Percentiles rank a stretch among this genome's conserved stretches.
phyloP scores from a whole-genome alignment of 2,888 invertebrate species.

The Fragum sueziense region DNA sequence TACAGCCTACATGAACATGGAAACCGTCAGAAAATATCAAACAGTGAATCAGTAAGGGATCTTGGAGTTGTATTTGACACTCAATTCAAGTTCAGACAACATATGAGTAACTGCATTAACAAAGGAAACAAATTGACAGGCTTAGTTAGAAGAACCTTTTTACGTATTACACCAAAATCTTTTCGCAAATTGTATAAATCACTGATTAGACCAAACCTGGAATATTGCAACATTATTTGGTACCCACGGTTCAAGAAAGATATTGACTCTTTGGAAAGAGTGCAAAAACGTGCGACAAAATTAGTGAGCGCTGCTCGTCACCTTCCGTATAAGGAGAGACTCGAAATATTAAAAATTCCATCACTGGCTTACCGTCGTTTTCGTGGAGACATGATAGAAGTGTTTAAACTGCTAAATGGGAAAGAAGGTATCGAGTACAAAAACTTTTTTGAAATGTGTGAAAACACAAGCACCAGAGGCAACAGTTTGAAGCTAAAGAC shows the following conservation, averaged over 20 bases:
- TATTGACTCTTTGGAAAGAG: constrained; percentile 17
- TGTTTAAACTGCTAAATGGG: not conserved
- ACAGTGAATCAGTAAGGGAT: not conserved
- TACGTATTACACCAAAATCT: constrained; percentile 28
- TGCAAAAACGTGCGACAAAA: constrained; percentile 17
- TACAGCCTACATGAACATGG: constrained; percentile 12
- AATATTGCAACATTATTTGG: constrained; percentile 32
- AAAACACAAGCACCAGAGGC: not conserved
- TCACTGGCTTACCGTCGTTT: constrained; percentile 23
- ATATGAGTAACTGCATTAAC: constrained; percentile 35
- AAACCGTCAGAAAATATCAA: constrained; percentile 5
- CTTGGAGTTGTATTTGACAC: constrained; percentile 30
- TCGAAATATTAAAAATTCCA: constrained; percentile 18
- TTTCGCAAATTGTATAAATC: constrained; percentile 24
- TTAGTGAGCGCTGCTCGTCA: not conserved
- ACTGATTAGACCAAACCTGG: constrained; percentile 21
- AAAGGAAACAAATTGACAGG: constrained; percentile 31
- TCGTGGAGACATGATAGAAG: constrained; percentile 23
- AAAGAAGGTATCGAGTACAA: constrained; percentile 2
- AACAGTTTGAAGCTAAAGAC: not conserved
- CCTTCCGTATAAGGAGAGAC: not conserved
- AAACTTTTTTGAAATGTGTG: not conserved
- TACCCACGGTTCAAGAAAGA: constrained; percentile 24
- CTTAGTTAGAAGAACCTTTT: constrained; percentile 15
- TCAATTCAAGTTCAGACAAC: constrained; percentile 29